Conservation (phyloP, 1,140 invertebrate species). For the Eupristina koningsbergeri region DNA sequence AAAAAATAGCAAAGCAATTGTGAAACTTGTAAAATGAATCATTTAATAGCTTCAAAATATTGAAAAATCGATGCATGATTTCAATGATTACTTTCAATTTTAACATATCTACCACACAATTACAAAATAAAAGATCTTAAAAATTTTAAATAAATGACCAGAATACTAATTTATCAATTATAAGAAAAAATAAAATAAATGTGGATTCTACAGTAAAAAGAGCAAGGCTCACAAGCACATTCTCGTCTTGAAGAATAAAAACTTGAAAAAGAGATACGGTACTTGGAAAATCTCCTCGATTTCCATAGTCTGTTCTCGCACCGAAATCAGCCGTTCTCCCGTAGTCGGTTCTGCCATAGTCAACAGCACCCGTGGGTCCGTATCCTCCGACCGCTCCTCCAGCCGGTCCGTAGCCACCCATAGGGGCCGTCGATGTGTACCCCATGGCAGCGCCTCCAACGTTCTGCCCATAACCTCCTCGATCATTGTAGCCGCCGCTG, state of each 20-base stretch:
- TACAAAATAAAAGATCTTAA: not conserved
- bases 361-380: conserved; percentile 65
- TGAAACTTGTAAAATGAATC: too few species aligned
- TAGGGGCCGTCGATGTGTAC: conserved; percentile 67
- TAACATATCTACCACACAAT: too few species aligned
- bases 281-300: conserved; percentile 56
- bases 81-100: not conserved
- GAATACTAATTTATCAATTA: not conserved
- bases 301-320: conserved; percentile 67
- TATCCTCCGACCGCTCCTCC: conserved; percentile 66
- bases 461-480: conserved; percentile 68
- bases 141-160: not conserved
- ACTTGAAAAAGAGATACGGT: conserved; percentile 11
- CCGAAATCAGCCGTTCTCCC: conserved; percentile 67
- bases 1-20: too few species aligned
- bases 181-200: not conserved
- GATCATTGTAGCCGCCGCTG: conserved; percentile 67
- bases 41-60: too few species aligned
- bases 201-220: not conserved
- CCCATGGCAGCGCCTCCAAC: conserved; percentile 68
- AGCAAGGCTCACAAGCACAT: not conserved
- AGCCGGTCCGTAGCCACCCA: conserved; percentile 69
- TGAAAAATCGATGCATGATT: too few species aligned
- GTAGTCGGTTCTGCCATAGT: conserved; percentile 69
- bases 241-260: conserved; percentile 11